These are phyloP conservation scores for Anarhynchus alexandrinus DNA, from an alignment of 2,113 vertebrate species.

Conservation along the genomic window DNA sequence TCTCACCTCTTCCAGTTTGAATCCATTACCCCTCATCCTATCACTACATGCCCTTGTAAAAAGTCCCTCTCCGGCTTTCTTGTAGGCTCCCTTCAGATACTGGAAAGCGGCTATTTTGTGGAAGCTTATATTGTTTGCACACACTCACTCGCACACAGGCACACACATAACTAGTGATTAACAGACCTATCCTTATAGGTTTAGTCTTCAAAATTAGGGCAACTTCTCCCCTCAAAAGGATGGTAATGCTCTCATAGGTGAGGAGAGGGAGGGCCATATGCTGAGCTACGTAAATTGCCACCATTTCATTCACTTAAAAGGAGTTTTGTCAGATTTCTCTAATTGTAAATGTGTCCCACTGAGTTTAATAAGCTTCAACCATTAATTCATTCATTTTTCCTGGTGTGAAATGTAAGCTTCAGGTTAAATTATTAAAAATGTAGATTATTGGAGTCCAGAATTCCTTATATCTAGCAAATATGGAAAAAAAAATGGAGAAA, in stretches of 20 bases:
- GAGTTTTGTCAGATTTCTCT: neutral
- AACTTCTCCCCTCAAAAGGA: neutral
- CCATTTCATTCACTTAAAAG: neutral
- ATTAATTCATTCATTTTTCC: neutral
- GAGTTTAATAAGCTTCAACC: neutral
- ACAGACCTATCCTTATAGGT: neutral
- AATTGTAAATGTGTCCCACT: neutral
- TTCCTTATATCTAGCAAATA: neutral
- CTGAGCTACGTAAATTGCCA: neutral
- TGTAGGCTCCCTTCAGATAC: too few species aligned
- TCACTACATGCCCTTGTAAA: too few species aligned
- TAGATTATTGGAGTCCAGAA: neutral
- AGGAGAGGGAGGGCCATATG: neutral
- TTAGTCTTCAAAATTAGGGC: neutral
- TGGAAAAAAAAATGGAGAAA: neutral
- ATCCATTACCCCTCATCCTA: too few species aligned
- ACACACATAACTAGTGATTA: neutral
- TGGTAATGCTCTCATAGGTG: neutral
- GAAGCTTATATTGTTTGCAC: neutral
- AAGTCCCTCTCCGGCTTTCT: too few species aligned
- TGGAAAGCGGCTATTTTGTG: neutral
- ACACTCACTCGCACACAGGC: too few species aligned
- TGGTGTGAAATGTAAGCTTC: neutral
- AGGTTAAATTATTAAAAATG: neutral
- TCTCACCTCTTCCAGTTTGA: too few species aligned